Evolutionary conservation across 2,888 invertebrate species (phyloP).

Genomic region (Metacarcinus magister): DNA sequence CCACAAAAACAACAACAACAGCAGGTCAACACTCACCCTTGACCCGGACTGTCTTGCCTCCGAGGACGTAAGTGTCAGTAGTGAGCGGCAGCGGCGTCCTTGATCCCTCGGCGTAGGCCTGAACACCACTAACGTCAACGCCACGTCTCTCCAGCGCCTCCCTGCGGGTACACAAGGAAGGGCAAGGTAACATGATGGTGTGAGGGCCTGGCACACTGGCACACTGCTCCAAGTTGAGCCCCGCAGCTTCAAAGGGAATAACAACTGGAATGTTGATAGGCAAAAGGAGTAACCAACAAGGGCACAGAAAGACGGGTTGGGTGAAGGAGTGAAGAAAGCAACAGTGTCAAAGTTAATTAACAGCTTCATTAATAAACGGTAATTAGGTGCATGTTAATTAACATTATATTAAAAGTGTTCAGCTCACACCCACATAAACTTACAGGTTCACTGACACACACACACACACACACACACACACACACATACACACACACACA

Average conservation of each 20-base stretch:
- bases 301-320: no score
- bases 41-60: conserved; percentile 89
- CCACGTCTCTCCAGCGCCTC: conserved; percentile 89
- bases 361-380: not conserved
- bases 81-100: conserved; percentile 88
- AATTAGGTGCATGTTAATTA: not conserved
- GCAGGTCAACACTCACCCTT: conserved; percentile 84
- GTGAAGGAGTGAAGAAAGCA: not conserved
- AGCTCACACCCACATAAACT: not conserved
- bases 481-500: conserved; percentile 56
- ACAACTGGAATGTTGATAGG: no score
- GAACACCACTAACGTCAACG: conserved; percentile 87
- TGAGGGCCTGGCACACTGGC: not conserved
- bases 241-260: no score
- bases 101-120: conserved; percentile 88
- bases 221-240: not conserved
- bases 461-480: conserved; percentile 53
- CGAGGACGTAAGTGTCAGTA: conserved; percentile 88
- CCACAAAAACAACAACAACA: not conserved
- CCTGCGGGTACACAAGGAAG: conserved; percentile 85
- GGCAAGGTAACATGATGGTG: not conserved
- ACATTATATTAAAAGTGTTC: not conserved
- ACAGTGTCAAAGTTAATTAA: not conserved
- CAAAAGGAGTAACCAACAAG: no score
- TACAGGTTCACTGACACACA: conserved; percentile 15